Conservation (phyloP, 2,113 vertebrate species). For the Anguilla japonica region DNA sequence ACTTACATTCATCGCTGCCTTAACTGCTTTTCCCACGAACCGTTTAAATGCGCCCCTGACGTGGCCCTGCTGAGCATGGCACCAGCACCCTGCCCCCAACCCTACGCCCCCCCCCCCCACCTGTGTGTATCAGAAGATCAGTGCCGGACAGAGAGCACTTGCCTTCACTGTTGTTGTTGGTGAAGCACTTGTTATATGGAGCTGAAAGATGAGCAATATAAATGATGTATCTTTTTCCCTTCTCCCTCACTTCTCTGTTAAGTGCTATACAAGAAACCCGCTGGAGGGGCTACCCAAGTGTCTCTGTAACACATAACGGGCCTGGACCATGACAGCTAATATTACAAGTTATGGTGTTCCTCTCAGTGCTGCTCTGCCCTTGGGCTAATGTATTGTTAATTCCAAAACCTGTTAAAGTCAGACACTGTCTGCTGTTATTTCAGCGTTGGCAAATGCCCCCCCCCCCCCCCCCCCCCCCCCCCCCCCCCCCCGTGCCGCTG, state of each 20-base stretch:
- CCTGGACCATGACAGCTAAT: slow-evolving; percentile 44
- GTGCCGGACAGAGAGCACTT: slow-evolving; percentile 15
- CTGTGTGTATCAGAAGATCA: slow-evolving; percentile 10
- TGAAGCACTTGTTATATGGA: slow-evolving; percentile 25
- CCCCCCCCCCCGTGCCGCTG: not conserved
- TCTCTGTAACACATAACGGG: slow-evolving; percentile 27
- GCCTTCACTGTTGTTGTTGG: slow-evolving; percentile 25
- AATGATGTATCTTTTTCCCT: slow-evolving; percentile 32
- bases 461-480: not conserved
- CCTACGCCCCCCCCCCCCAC: not conserved
- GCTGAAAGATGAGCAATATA: slow-evolving; percentile 35
- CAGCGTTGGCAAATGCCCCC: slow-evolving; percentile 20
- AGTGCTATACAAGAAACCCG: slow-evolving; percentile 30
- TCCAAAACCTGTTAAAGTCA: slow-evolving; percentile 43
- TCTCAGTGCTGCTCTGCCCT: slow-evolving; percentile 35
- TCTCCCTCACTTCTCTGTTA: slow-evolving; percentile 33
- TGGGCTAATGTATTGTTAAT: slow-evolving; percentile 50
- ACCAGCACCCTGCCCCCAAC: not conserved
- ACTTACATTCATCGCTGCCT: not conserved
- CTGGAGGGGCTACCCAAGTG: slow-evolving; percentile 30
- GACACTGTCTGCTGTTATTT: slow-evolving; percentile 34
- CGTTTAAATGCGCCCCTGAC: not conserved
- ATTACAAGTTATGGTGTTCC: slow-evolving; percentile 44
- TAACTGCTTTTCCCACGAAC: not conserved
- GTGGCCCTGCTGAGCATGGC: too few species aligned